Evolutionary conservation across 2,888 invertebrate genomes (phyloP).

Genomic region (Tipula unca): DNA sequence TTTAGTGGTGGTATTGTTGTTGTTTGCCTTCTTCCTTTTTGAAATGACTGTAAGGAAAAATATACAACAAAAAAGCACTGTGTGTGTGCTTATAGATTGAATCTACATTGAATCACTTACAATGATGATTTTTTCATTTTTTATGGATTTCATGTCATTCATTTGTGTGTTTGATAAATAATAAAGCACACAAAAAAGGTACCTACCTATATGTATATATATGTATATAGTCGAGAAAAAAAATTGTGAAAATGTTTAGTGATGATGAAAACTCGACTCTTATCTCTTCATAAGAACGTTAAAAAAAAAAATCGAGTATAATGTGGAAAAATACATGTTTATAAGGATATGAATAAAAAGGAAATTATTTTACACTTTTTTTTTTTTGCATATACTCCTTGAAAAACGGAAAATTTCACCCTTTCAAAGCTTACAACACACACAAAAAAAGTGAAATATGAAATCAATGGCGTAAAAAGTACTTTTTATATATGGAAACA

Average conservation of each 20-base stretch:
- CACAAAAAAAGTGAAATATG: not conserved
- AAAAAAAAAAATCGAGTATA: not conserved
- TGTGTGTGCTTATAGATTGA: not conserved
- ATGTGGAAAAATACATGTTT: not conserved
- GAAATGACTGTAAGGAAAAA: not conserved
- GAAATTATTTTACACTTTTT: slow-evolving; percentile 14
- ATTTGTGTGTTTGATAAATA: slow-evolving; percentile 8
- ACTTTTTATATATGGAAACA: not conserved
- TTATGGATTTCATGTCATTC: not conserved
- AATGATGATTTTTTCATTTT: not conserved
- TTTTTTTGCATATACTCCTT: not conserved
- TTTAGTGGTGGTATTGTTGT: not conserved
- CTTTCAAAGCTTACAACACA: not conserved
- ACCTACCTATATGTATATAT: not conserved
- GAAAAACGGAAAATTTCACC: not conserved
- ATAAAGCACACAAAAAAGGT: not conserved
- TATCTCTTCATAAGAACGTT: not conserved
- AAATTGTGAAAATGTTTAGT: slow-evolving; percentile 14
- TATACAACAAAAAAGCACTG: not conserved
- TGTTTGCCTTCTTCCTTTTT: not conserved
- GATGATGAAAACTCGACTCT: not conserved
- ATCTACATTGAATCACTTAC: slow-evolving; percentile 14
- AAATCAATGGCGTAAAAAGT: slow-evolving; percentile 8
- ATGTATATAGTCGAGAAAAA: not conserved
- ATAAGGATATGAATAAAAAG: slow-evolving; percentile 10